A percentile compares a stretch with the other conserved stretches of the same genome.
These are phyloP conservation scores for Glyptemys insculpta DNA, from an alignment of 2,797 vertebrate species.

Conservation along the genomic window DNA sequence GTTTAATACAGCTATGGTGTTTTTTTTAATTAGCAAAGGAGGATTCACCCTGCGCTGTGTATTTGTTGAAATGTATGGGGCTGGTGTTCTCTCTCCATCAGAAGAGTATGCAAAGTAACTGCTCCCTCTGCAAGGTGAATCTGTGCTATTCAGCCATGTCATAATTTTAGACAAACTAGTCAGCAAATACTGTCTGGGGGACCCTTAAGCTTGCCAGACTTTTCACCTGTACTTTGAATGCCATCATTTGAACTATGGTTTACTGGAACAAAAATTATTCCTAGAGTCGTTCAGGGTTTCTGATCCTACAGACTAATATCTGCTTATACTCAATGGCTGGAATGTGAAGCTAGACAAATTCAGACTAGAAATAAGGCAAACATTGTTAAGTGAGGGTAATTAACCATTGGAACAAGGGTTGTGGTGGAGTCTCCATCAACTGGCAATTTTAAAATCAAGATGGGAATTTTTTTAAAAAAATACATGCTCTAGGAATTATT, in stretches of 20 bases:
- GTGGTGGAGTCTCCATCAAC: neutral
- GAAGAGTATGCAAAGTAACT: constrained; percentile 41
- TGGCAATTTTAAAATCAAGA: neutral
- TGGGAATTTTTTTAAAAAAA: neutral
- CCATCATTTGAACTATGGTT: neutral
- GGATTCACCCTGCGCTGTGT: neutral
- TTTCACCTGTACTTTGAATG: constrained; percentile 24
- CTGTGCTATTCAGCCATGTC: constrained; percentile 54
- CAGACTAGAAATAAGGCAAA: neutral
- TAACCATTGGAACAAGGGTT: neutral
- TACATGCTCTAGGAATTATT: neutral
- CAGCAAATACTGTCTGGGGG: constrained; percentile 58
- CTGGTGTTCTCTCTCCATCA: constrained; percentile 33
- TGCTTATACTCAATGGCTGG: neutral
- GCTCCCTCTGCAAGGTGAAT: constrained; percentile 66
- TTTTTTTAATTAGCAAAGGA: neutral
- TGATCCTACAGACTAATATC: neutral
- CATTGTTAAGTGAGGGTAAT: neutral
- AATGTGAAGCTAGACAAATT: neutral
- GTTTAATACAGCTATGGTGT: neutral
- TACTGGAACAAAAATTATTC: neutral
- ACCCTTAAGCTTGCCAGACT: constrained; percentile 57
- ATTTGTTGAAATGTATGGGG: constrained; percentile 51
- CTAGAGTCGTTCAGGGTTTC: neutral
- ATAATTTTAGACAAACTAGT: constrained; percentile 62